phyloP scores from a whole-genome alignment of 1,140 invertebrate genomes.

The Rhopalosiphum padi region DNA sequence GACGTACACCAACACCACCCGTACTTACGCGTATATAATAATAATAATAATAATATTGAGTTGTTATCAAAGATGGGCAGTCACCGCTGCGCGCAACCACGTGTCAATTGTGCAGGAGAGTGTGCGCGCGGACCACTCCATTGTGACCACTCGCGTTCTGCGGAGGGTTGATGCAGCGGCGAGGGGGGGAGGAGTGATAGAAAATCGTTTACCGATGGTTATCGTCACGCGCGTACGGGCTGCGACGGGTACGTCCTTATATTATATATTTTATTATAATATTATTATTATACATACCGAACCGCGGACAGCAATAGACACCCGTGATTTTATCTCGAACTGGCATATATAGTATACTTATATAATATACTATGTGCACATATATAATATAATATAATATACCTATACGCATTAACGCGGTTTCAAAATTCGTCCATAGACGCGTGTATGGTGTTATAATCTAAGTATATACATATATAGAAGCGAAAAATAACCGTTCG shows the following conservation, averaged over 20 bases:
- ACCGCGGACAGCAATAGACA: slow-evolving; percentile 22
- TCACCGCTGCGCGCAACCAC: background rate
- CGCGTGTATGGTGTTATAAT: background rate
- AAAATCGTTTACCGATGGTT: slow-evolving; percentile 42
- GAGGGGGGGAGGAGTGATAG: background rate
- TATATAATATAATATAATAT: background rate
- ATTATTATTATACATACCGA: background rate
- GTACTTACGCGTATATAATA: background rate
- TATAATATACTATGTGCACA: background rate
- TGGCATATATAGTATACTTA: background rate
- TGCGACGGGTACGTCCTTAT: background rate
- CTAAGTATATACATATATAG: background rate
- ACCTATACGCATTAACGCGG: background rate
- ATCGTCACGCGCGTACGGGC: background rate
- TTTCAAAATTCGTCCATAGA: slow-evolving; percentile 43
- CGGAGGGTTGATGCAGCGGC: background rate
- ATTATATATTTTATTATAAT: background rate
- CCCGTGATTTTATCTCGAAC: slow-evolving; percentile 20
- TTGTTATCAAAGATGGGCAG: slow-evolving; percentile 43
- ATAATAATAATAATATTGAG: slow-evolving; percentile 34
- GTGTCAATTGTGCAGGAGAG: slow-evolving; percentile 25
- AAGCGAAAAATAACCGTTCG: background rate
- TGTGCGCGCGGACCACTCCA: background rate
- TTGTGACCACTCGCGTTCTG: background rate
- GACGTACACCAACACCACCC: background rate